These are phyloP conservation scores for Dugesia japonica DNA, from an alignment of 2,888 invertebrate genomes.

Conservation along the genomic window DNA sequence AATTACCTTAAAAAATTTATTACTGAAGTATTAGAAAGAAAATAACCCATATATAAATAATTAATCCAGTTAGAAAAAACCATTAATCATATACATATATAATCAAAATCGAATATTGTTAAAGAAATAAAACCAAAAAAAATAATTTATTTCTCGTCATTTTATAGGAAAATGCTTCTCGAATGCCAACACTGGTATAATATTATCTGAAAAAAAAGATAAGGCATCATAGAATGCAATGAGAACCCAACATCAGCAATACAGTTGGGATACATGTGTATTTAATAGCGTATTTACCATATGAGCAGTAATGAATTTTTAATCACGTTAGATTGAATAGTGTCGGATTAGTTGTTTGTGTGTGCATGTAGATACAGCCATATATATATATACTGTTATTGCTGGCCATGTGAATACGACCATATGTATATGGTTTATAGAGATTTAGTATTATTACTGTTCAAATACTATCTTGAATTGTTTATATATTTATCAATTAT, in stretches of 20 bases:
- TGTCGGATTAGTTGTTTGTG: neutral
- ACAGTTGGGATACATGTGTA: conserved; percentile 11
- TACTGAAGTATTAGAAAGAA: too few relatives aligned
- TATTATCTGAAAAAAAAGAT: neutral
- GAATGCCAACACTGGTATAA: too few relatives aligned
- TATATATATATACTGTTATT: neutral
- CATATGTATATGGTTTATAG: conserved; percentile 1
- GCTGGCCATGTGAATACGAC: neutral
- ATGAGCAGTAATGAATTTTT: neutral
- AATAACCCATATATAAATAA: too few relatives aligned
- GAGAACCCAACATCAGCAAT: conserved; percentile 5
- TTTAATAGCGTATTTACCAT: neutral
- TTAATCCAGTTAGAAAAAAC: too few relatives aligned
- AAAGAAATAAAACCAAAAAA: too few relatives aligned
- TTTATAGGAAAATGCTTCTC: too few relatives aligned
- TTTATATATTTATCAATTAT: too few relatives aligned
- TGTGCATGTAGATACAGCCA: too few relatives aligned
- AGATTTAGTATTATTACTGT: conserved; percentile 12
- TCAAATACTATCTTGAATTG: neutral
- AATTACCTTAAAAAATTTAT: too few relatives aligned
- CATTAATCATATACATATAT: too few relatives aligned
- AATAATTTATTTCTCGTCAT: too few relatives aligned
- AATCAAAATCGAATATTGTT: too few relatives aligned
- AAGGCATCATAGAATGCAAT: neutral
- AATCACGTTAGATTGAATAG: neutral